Conservation (phyloP, 2,888 invertebrate species). For the Euzophera pinguis region DNA sequence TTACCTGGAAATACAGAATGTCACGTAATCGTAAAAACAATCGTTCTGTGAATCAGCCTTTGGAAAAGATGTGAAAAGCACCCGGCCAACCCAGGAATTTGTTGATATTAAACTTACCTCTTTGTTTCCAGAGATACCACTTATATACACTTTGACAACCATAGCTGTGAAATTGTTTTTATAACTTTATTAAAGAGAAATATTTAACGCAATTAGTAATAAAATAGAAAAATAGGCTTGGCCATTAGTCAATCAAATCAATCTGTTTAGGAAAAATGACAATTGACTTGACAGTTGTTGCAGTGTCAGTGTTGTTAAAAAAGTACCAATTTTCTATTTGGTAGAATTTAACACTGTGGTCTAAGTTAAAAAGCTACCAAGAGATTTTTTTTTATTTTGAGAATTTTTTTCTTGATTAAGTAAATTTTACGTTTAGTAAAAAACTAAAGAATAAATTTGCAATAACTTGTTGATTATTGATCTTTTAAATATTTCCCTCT, state of each 20-base stretch:
- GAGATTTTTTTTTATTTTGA: no score
- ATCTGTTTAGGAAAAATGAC: constrained; percentile 25
- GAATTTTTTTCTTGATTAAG: no score
- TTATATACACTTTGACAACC: constrained; percentile 95
- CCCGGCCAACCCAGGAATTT: constrained; percentile 62
- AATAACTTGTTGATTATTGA: no score
- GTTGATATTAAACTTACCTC: constrained; percentile 85
- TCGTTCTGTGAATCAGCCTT: constrained; percentile 60
- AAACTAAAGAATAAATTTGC: no score
- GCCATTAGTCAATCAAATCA: constrained; percentile 68
- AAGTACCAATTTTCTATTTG: not conserved
- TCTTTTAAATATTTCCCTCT: no score
- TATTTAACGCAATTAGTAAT: constrained; percentile 49
- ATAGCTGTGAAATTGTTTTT: constrained; percentile 72
- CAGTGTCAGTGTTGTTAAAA: constrained; percentile 35
- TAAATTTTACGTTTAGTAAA: no score
- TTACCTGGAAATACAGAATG: constrained; percentile 84
- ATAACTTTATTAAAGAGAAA: constrained; percentile 45
- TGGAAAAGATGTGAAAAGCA: constrained; percentile 50
- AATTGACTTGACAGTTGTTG: no score
- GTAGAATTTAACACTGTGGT: not conserved
- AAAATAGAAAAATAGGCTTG: constrained; percentile 72
- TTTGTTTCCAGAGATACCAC: constrained; percentile 96
- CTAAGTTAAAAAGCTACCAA: no score
- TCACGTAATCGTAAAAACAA: constrained; percentile 66